Conservation (phyloP, 2,797 vertebrate species). For the Selene dorsalis region DNA sequence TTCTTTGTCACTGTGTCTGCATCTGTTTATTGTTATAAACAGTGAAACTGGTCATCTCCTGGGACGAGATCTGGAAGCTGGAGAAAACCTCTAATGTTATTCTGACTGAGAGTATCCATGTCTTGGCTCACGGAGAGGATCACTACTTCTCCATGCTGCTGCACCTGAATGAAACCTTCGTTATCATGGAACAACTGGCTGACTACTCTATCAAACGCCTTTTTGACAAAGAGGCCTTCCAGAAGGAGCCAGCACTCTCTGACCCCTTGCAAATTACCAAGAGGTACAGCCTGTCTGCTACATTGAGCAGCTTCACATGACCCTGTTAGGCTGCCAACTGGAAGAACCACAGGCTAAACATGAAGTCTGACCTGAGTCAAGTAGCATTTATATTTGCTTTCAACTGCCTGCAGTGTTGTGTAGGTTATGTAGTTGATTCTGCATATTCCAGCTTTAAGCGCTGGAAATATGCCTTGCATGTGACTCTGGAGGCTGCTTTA, state of each 20-base stretch:
- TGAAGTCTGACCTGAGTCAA: constrained; percentile 25
- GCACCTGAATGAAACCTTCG: constrained; percentile 93
- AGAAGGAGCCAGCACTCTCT: constrained; percentile 87
- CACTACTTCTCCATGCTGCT: constrained; percentile 99
- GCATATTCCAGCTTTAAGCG: neutral
- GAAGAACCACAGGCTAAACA: constrained; percentile 17
- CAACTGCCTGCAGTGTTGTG: neutral
- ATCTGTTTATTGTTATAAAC: constrained; percentile 27
- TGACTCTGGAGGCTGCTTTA: constrained; percentile 1
- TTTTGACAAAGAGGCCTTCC: constrained; percentile 96
- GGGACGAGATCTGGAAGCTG: constrained; percentile 95
- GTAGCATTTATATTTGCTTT: constrained; percentile 41
- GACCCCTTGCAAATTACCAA: constrained; percentile 95
- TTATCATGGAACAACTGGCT: constrained; percentile 97
- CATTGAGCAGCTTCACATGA: constrained; percentile 20
- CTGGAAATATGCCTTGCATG: neutral
- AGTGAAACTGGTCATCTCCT: constrained; percentile 96
- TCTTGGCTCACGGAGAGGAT: constrained; percentile 90
- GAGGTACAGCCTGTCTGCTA: constrained; percentile 82
- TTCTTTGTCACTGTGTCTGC: neutral
- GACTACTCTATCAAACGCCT: constrained; percentile 93
- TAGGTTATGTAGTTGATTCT: neutral
- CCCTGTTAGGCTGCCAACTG: constrained; percentile 34
- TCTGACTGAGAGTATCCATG: constrained; percentile 94
- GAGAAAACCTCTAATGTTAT: constrained; percentile 95